These are phyloP conservation scores for Dendroctonus ponderosae DNA, from an alignment of 1,140 invertebrate genomes.

Conservation along the genomic window DNA sequence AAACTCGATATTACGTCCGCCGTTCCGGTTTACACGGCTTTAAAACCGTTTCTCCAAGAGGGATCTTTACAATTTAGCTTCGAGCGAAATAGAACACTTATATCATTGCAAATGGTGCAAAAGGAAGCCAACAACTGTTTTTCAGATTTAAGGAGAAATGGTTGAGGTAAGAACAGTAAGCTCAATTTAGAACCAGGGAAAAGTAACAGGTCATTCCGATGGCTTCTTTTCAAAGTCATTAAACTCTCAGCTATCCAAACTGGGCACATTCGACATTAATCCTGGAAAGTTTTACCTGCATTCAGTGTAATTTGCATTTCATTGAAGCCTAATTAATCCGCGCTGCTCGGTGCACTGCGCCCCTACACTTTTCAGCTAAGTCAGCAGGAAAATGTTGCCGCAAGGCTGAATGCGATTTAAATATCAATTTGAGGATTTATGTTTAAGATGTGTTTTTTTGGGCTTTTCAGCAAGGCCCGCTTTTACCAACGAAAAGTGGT, in stretches of 20 bases:
- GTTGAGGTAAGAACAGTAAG: no score
- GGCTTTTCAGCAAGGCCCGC: neutral
- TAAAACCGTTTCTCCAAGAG: neutral
- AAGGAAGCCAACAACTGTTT: no score
- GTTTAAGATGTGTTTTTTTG: conserved; percentile 19
- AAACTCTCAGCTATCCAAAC: neutral
- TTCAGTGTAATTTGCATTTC: conserved; percentile 21
- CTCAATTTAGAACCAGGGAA: no score
- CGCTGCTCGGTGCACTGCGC: conserved; percentile 16
- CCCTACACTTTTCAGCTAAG: conserved; percentile 4
- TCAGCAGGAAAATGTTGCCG: conserved; percentile 26
- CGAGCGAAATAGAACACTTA: neutral
- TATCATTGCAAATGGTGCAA: no score
- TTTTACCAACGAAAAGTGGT: no score
- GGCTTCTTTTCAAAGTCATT: no score
- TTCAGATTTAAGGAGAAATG: no score
- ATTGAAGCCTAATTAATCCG: conserved; percentile 26
- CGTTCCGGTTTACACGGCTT: conserved; percentile 1
- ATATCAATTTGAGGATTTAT: conserved; percentile 27
- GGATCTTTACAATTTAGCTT: conserved; percentile 2
- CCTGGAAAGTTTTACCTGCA: conserved; percentile 21
- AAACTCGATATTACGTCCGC: neutral
- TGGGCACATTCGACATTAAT: conserved; percentile 4
- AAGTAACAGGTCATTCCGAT: no score
- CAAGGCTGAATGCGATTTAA: conserved; percentile 27